phyloP scores from a whole-genome alignment of 2,113 vertebrate genomes.

The Merops nubicus region DNA sequence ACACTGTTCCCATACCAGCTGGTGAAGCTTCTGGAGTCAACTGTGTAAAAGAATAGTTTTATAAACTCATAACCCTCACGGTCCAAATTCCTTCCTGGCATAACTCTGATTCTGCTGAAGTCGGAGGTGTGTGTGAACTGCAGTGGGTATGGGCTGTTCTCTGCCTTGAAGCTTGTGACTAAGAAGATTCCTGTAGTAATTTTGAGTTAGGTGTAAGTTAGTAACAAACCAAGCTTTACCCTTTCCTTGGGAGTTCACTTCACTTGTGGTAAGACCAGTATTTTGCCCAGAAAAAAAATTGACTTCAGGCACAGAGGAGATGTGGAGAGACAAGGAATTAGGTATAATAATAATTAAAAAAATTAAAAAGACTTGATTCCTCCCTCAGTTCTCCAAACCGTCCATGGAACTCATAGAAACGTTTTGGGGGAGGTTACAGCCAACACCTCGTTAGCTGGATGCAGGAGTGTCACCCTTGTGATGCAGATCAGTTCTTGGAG shows the following conservation, averaged over 20 bases:
- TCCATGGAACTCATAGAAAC: not conserved
- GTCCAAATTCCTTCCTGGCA: constrained; percentile 26
- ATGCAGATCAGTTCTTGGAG: not conserved
- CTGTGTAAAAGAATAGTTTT: constrained; percentile 71
- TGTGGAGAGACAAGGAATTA: not conserved
- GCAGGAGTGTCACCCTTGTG: not conserved
- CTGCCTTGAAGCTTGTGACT: not conserved
- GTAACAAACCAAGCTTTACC: constrained; percentile 17
- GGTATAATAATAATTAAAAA: not conserved
- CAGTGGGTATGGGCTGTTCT: not conserved
- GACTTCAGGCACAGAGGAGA: constrained; percentile 41
- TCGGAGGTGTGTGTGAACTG: not conserved
- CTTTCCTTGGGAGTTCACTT: not conserved
- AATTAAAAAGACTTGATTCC: not conserved
- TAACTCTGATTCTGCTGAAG: constrained; percentile 41
- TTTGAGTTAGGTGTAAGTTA: constrained; percentile 24
- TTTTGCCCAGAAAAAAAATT: not conserved
- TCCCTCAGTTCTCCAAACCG: not conserved
- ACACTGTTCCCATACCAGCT: constrained; percentile 73
- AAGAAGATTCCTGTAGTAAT: constrained; percentile 30
- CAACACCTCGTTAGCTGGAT: not conserved
- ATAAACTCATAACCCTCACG: constrained; percentile 27
- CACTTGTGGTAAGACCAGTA: not conserved
- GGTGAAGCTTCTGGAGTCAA: constrained; percentile 57
- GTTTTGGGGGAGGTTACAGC: not conserved